These are phyloP conservation scores for Propithecus coquereli DNA, from an alignment of 2,113 vertebrate species.

Conservation along the genomic window DNA sequence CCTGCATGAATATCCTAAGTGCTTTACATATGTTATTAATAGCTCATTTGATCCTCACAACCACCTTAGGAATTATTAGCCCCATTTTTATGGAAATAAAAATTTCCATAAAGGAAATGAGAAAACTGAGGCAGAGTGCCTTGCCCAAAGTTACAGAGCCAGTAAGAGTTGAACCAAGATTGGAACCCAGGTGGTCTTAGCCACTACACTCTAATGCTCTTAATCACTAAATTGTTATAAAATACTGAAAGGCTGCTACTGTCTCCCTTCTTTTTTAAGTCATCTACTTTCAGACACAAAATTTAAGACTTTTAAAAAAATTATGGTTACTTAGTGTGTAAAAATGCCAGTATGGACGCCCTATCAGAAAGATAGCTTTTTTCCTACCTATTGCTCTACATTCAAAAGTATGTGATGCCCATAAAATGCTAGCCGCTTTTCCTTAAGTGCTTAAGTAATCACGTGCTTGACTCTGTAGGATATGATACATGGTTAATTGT, in stretches of 20 bases:
- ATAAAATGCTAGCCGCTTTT: not conserved
- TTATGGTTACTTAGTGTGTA: not conserved
- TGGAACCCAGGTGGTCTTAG: not conserved
- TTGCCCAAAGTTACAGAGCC: not conserved
- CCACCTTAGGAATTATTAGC: not conserved
- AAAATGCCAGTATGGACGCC: not conserved
- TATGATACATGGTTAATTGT: not conserved
- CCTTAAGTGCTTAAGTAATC: not conserved
- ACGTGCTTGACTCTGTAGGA: not conserved
- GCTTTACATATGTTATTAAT: not conserved
- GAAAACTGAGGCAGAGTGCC: not conserved
- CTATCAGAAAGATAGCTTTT: not conserved
- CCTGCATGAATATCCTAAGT: not conserved
- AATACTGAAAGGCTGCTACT: not conserved
- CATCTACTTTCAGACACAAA: not conserved
- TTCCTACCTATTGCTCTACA: not conserved
- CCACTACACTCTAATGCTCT: not conserved
- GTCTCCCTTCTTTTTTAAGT: not conserved
- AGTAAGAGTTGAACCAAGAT: not conserved
- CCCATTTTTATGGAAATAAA: not conserved
- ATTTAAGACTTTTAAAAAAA: not conserved
- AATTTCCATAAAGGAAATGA: not conserved
- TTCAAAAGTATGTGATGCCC: constrained; percentile 2
- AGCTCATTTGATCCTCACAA: constrained; percentile 10
- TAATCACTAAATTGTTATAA: not conserved